Base-by-base conservation (phyloP, 2,797 vertebrate genomes). In the Phoebastria nigripes region DNA sequence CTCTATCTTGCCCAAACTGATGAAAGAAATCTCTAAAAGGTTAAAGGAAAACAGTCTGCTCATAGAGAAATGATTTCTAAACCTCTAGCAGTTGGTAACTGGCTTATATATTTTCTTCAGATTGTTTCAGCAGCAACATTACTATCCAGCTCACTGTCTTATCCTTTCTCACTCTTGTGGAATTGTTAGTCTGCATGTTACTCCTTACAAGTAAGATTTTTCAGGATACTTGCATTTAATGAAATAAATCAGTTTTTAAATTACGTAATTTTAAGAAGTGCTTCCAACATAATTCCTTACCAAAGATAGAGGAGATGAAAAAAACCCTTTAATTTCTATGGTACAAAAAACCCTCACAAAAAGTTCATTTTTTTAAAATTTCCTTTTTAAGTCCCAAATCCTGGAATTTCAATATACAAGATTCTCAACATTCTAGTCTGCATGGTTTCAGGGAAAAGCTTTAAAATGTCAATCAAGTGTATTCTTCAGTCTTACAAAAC, bases 321-420 rank as follows among this genome's bases (percentile, higher is more conserved):
- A 46, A 0, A 1, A 0, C 0, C 1, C 3, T 72, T 77, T 58
- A 58, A 55, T 83, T 71, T 83, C 31, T 29, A 5, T 47, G 12
- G 6, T 44, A 51, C 4, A n/a, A 59, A 21, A 76, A 91, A 47
- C 3, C 3, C 11, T 55, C 4, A 44, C 29, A 25, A 51, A 51
- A 37, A 54, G 15, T 58, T 72, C 0, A 20, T 65, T 59, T 58
- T 58, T 54, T 22, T 0, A 35, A 77, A 52, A 82, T 28, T 55
- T 74, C 33, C 8, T 72, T 29, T 67, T 59, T 35, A 55, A 55
- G 15, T 55, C 6, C 9, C 25, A 83, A 51, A 61, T 71, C 47
- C 52, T 78, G 35, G 19, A 62, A 69, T 69, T 65, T 63, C 62
- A 63, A 41, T 73, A 47, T 17, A 31, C 0, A 2, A 26, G 7